Evolutionary conservation across 2,797 vertebrate species (phyloP).

Genomic region (Paratrypauchen microcephalus): DNA sequence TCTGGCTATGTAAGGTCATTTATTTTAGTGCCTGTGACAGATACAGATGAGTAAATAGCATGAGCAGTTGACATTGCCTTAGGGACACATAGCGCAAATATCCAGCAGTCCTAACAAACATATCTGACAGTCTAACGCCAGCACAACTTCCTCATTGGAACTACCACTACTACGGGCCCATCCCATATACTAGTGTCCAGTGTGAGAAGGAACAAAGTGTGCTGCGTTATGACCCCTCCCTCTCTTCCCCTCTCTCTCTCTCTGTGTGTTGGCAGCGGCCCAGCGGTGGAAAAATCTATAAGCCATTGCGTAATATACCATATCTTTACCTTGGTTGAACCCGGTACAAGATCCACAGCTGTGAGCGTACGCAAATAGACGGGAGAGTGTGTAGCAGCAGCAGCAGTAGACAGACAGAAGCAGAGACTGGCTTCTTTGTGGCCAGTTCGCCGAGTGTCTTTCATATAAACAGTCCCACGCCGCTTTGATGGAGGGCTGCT

Average conservation of each 20-base stretch:
- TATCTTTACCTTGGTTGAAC: conserved; percentile 82
- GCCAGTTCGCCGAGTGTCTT: conserved; percentile 47
- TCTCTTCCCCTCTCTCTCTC: conserved; percentile 22
- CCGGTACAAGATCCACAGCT: conserved; percentile 66
- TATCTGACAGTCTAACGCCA: conserved; percentile 22
- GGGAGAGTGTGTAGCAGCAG: conserved; percentile 23
- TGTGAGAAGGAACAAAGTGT: conserved; percentile 75
- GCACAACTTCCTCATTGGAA: conserved; percentile 31
- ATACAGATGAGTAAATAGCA: conserved; percentile 47
- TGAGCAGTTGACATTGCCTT: conserved; percentile 26
- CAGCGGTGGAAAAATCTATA: conserved; percentile 79
- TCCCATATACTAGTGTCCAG: conserved; percentile 45
- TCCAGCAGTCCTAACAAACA: conserved; percentile 38
- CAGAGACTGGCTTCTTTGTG: conserved; percentile 56
- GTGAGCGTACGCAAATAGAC: conserved; percentile 59
- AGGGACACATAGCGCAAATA: conserved; percentile 43
- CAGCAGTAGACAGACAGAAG: conserved; percentile 20
- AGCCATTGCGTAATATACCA: conserved; percentile 78
- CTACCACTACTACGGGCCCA: conserved; percentile 31
- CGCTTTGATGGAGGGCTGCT: conserved; percentile 59
- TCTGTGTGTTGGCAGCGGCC: conserved; percentile 57
- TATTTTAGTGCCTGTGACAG: conserved; percentile 62
- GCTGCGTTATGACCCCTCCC: conserved; percentile 57
- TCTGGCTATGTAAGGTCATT: conserved; percentile 65
- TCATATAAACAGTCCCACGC: conserved; percentile 65